phyloP scores from a whole-genome alignment of 2,797 vertebrate genomes.

The Sebastiscus albofasciatus region DNA sequence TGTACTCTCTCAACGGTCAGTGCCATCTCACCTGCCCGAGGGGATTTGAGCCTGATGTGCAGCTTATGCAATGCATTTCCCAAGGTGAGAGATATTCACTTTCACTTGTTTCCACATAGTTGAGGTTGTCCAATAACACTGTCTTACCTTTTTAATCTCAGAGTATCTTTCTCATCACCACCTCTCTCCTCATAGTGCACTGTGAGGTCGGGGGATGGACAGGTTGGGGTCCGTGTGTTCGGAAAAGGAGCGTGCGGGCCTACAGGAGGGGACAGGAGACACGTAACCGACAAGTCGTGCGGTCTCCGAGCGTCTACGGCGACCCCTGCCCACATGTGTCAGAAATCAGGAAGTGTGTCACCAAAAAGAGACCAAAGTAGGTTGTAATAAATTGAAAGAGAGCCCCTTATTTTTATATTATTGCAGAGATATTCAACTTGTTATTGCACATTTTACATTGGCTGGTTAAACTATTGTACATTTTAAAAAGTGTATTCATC shows the following conservation, averaged over 20 bases:
- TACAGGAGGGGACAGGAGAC: constrained; percentile 44
- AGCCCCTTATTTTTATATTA: background rate
- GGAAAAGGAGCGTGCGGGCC: constrained; percentile 5
- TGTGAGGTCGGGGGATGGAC: constrained; percentile 65
- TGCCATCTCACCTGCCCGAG: constrained; percentile 89
- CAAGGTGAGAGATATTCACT: constrained; percentile 79
- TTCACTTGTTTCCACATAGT: background rate
- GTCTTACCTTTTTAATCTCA: background rate
- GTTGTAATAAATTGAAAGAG: background rate
- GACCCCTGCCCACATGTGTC: constrained; percentile 46
- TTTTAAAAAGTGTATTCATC: background rate
- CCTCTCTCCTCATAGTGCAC: constrained; percentile 45
- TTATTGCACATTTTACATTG: background rate
- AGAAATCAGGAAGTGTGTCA: constrained; percentile 58
- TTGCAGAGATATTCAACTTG: background rate
- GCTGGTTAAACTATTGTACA: background rate
- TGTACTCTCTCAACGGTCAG: constrained; percentile 87
- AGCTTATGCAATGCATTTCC: constrained; percentile 88
- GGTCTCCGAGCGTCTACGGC: background rate
- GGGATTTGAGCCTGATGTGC: constrained; percentile 86
- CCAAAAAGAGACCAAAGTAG: constrained; percentile 42
- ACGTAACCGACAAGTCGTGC: constrained; percentile 39
- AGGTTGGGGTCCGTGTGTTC: constrained; percentile 51
- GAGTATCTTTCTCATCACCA: background rate
- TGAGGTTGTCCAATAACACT: background rate